A percentile compares a stretch with the other conserved stretches of the same genome.
Evolutionary conservation across 35 echinoderm and acorn worm species (phyloP).

Genomic region (Ophioderma brevispina): DNA sequence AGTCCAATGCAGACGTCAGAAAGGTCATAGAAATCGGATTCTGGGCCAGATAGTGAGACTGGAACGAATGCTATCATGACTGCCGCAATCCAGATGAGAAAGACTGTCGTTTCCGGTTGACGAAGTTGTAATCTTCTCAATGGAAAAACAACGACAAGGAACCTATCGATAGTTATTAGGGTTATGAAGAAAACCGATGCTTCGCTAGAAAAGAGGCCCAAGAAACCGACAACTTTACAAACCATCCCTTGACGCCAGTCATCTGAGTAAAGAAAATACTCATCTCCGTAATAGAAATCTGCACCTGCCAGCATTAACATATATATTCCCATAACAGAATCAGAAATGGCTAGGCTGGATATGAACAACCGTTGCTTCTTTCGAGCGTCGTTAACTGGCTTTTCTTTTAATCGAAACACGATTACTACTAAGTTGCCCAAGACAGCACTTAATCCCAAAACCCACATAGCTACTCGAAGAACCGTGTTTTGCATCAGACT

Average conservation of each 20-base stretch:
- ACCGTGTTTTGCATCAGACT: conserved; percentile 24
- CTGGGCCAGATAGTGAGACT: background rate
- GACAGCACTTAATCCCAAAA: conserved; percentile 41
- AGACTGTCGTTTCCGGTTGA: background rate
- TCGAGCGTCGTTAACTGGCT: background rate
- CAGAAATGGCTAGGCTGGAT: conserved; percentile 49
- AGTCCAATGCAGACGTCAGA: conserved; percentile 47
- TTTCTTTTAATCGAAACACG: background rate
- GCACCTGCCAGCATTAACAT: conserved; percentile 43
- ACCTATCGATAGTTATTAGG: conserved; percentile 45
- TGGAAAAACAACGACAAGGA: conserved; percentile 36
- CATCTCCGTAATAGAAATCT: conserved; percentile 20
- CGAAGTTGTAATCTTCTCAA: conserved; percentile 29
- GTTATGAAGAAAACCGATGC: conserved; percentile 49
- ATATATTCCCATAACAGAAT: conserved; percentile 49
- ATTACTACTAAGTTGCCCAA: conserved; percentile 42
- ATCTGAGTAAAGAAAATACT: conserved; percentile 29
- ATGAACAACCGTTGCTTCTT: conserved; percentile 45
- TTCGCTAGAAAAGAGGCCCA: conserved; percentile 43
- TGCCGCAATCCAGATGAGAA: conserved; percentile 37
- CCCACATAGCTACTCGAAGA: conserved; percentile 34
- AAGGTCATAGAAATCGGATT: conserved; percentile 57
- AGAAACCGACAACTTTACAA: conserved; percentile 27
- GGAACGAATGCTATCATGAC: conserved; percentile 31
- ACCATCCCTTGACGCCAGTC: background rate